These are phyloP conservation scores for Sula dactylatra DNA, from an alignment of 2,113 vertebrate species.

Conservation along the genomic window DNA sequence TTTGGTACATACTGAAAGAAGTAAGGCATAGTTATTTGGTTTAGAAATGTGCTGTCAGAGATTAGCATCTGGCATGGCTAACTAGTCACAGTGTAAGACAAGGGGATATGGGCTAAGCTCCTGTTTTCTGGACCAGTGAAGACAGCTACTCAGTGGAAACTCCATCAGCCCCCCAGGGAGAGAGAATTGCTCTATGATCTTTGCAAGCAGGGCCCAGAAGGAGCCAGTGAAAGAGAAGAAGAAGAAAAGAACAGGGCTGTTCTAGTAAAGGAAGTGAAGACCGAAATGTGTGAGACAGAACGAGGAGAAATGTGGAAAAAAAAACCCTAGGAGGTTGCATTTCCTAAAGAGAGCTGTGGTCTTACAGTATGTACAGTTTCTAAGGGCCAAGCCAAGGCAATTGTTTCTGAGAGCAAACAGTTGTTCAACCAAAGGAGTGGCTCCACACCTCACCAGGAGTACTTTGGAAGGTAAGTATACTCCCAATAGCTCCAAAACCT, in stretches of 20 bases:
- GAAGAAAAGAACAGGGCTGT: background rate
- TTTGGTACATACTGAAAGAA: background rate
- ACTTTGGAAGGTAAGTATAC: background rate
- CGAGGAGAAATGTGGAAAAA: background rate
- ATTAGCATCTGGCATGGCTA: background rate
- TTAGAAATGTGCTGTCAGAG: background rate
- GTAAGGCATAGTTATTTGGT: background rate
- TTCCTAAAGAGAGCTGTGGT: background rate
- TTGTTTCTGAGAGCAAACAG: background rate
- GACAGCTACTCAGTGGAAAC: background rate
- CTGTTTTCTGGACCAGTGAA: background rate
- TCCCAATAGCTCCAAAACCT: background rate
- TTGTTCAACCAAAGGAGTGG: background rate
- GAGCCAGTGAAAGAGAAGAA: background rate
- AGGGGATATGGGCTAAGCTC: background rate
- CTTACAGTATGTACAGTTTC: background rate
- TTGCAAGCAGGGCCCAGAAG: background rate
- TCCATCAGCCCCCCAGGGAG: background rate
- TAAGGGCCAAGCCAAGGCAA: background rate
- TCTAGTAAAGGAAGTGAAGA: background rate
- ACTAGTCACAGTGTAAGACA: background rate
- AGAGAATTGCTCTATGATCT: background rate
- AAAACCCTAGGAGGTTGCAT: background rate
- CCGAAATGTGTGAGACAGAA: background rate
- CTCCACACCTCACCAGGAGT: background rate